Conservation (phyloP, 2,113 vertebrate genomes). For the Glaucomys volans region DNA sequence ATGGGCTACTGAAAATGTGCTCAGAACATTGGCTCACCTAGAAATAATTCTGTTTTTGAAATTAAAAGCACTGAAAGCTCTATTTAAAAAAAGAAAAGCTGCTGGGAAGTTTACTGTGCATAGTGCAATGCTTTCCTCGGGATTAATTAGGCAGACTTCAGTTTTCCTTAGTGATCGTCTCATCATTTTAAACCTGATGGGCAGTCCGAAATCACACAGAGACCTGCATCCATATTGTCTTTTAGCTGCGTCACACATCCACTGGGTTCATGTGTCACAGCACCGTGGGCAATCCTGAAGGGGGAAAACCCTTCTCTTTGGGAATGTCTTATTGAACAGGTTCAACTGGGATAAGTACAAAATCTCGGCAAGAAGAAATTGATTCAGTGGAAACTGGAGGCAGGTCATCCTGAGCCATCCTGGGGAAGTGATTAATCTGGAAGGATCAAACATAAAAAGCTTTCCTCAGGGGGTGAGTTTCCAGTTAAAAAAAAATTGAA, state of each 20-base stretch:
- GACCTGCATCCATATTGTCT: background rate
- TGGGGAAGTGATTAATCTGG: background rate
- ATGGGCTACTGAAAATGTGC: background rate
- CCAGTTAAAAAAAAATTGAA: background rate
- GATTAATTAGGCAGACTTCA: background rate
- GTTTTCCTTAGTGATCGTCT: background rate
- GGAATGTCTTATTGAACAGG: background rate
- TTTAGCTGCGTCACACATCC: background rate
- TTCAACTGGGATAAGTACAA: background rate
- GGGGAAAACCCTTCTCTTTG: background rate
- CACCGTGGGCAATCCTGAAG: background rate
- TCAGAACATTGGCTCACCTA: background rate
- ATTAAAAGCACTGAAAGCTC: constrained; percentile 8
- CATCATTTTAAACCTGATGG: background rate
- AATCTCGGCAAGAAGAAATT: background rate
- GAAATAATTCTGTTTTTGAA: constrained; percentile 47
- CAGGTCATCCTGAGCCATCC: background rate
- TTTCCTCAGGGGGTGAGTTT: background rate
- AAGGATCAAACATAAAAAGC: background rate
- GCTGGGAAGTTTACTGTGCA: background rate
- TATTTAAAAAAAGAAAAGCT: background rate
- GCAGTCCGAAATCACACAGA: background rate
- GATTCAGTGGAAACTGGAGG: background rate
- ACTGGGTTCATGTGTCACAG: too few relatives aligned
- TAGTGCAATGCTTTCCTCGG: background rate